Evolutionary conservation across 1,140 invertebrate genomes (phyloP).

Genomic region (Rhizoglyphus robini): DNA sequence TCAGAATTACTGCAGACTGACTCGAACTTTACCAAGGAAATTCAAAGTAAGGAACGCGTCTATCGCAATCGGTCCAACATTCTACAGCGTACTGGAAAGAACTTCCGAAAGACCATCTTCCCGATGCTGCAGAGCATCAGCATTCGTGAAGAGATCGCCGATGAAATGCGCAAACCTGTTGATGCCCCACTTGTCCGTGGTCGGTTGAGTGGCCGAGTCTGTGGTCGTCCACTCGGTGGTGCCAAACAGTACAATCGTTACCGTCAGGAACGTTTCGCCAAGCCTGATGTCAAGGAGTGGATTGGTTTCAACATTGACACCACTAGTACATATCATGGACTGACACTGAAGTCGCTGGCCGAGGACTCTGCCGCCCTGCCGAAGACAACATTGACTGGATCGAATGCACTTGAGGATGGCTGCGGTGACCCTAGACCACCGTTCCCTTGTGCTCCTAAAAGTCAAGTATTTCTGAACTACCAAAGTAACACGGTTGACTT

Average conservation of each 20-base stretch:
- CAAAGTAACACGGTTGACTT: too few relatives aligned
- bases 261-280: constrained; percentile 86
- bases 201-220: constrained; percentile 23
- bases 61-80: constrained; percentile 91
- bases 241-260: constrained; percentile 71
- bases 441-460: too few relatives aligned
- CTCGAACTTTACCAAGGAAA: constrained; percentile 87
- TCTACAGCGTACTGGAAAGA: constrained; percentile 83
- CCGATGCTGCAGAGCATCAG: constrained; percentile 82
- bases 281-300: constrained; percentile 42
- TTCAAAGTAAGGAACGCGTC: constrained; percentile 80
- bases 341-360: constrained; percentile 92
- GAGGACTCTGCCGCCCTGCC: constrained; percentile 52
- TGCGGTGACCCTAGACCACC: background rate
- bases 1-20: constrained; percentile 71
- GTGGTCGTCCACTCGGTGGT: constrained; percentile 48
- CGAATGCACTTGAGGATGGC: background rate
- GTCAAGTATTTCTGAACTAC: too few relatives aligned
- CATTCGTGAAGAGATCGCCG: constrained; percentile 74
- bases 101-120: constrained; percentile 85
- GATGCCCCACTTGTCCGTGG: too few relatives aligned
- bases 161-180: constrained; percentile 5
- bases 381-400: constrained; percentile 27
- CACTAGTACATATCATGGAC: constrained; percentile 90
- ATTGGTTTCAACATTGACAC: constrained; percentile 91